Evolutionary conservation across 2,888 invertebrate genomes (phyloP), one percentile per base, ranked within the genome.

Genomic region (Lepidocyrtoides sp.): DNA sequence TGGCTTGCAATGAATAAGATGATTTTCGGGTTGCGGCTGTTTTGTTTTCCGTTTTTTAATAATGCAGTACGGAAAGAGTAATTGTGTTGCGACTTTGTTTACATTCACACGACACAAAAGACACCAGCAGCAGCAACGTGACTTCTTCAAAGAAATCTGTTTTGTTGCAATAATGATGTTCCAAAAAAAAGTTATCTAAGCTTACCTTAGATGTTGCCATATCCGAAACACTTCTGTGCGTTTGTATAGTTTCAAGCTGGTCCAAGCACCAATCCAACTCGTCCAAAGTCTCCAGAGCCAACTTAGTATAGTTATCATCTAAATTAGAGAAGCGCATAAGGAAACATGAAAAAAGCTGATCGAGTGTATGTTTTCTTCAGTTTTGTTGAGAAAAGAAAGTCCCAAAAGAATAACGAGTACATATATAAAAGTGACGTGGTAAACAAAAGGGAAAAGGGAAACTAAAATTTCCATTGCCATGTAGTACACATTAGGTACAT

Each of bases 251-350:
- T 96, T 99, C 99, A 96, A 99, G 96, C 96, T 99, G 99, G 96
- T 99, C 99, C 96, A 99, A 96, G 95, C 99, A 99, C 99, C 99
- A 99, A 96, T 99, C 99, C 96, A 99, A 96, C 96, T 92, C 99
- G 95, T 99, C 99, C 96, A 99, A 97, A 69, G 99, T 99, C 95
- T 99, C 99, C 95, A 98, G 96, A 91, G 99, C 99, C 95, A 99
- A 96, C 96, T 98, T 98, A 96, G 98, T 97, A 96, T 98, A 98
- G 95, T 97, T 96, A 95, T 98, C 99, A 96, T 99, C 98, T 96
- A 63, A 82, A 82, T 63, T 44, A 26, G n/a, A 63, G 14, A 94
- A 91, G 92, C 8, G 48, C 8, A 48, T 36, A 26, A n/a, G 51
- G 26, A 48, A 26, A 14, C 17, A 48, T n/a, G 84, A 93, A 26